phyloP scores from a whole-genome alignment of 2,888 invertebrate species.

The Megamerina dolium region DNA sequence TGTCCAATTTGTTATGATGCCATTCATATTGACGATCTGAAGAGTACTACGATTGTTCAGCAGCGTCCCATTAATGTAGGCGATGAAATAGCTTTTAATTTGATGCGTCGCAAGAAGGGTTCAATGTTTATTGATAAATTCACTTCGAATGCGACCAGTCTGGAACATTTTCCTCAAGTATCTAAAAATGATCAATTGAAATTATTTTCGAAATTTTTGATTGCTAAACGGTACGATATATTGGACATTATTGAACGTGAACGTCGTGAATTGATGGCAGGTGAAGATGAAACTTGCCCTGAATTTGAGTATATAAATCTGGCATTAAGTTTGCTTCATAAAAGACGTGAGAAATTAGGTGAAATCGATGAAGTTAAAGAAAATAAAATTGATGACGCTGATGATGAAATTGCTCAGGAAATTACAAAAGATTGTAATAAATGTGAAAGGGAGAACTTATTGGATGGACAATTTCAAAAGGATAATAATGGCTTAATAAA shows the following conservation, averaged over 20 bases:
- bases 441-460: too few species aligned
- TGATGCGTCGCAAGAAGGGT: conserved; percentile 81
- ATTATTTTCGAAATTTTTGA: conserved; percentile 64
- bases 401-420: too few species aligned
- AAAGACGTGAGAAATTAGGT: conserved; percentile 32
- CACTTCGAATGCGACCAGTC: conserved; percentile 6
- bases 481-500: not conserved
- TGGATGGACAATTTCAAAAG: not conserved
- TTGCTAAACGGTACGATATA: conserved; percentile 64
- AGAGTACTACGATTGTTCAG: conserved; percentile 57
- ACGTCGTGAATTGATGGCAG: conserved; percentile 58
- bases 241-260: conserved; percentile 70
- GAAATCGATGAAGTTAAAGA: conserved; percentile 13
- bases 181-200: conserved; percentile 48
- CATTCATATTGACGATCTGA: conserved; percentile 73
- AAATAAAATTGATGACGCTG: not conserved
- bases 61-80: conserved; percentile 51
- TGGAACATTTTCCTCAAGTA: conserved; percentile 45
- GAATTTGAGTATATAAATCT: conserved; percentile 82
- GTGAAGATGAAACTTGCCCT: conserved; percentile 68
- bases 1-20: conserved; percentile 92
- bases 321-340: conserved; percentile 64
- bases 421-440: too few species aligned
- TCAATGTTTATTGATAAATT: conserved; percentile 42
- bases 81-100: conserved; percentile 67